Evolutionary conservation across 2,113 vertebrate species (phyloP).

Genomic region (Anser brachyrhynchus): DNA sequence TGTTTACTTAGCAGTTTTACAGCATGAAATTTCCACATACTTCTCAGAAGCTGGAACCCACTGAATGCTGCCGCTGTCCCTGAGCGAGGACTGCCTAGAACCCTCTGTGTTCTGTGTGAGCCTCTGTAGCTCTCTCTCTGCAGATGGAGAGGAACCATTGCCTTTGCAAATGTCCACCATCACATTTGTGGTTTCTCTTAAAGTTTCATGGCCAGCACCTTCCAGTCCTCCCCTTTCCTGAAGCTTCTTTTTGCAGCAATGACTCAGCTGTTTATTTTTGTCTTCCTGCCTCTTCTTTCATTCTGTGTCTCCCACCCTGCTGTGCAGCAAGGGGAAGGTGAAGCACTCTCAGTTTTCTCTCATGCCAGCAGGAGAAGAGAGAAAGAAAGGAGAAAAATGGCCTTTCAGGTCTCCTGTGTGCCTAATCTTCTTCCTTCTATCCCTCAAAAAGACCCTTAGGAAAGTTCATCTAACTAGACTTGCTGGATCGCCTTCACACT

Average conservation of each 20-base stretch:
- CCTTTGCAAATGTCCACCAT: not conserved
- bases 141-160: not conserved
- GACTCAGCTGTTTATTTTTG: constrained; percentile 27
- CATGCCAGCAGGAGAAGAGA: not conserved
- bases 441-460: not conserved
- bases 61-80: constrained; percentile 53
- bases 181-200: not conserved
- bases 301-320: not conserved
- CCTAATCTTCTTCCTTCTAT: not conserved
- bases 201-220: not conserved
- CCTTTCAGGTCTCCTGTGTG: not conserved
- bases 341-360: not conserved
- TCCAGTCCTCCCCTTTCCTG: not conserved
- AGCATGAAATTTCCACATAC: constrained; percentile 32
- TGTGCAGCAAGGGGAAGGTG: not conserved
- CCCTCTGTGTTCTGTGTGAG: not conserved
- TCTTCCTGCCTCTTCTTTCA: constrained; percentile 4
- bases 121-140: not conserved
- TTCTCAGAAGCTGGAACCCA: constrained; percentile 34
- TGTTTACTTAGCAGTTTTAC: constrained; percentile 37
- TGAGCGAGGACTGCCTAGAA: not conserved
- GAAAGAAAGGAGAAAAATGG: not conserved
- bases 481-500: not conserved
- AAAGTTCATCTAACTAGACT: not conserved
- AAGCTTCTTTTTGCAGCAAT: not conserved